Base-by-base conservation (phyloP, 1,140 invertebrate species). In the Olivierus martensii region DNA sequence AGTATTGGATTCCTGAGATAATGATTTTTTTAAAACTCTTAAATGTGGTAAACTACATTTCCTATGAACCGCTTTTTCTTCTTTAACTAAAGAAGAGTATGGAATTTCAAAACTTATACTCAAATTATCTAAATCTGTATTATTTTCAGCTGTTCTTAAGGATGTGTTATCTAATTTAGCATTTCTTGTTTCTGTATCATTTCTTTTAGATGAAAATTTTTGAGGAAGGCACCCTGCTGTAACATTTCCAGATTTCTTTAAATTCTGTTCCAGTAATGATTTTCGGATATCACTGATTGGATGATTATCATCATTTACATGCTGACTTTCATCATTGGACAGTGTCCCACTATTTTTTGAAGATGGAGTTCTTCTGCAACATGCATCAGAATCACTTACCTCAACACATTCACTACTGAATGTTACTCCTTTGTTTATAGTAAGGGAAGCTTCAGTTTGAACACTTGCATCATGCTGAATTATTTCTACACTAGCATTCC, bases 101-200 rank as follows among this genome's bases (percentile, higher is more conserved):
- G 50, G 55, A 15, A 49, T 52, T 36, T 56, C 54, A 39, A 56
- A 56, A 44, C 51, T 56, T 19, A 56, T 56, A 34, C 54, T 56
- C 49, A 56, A 48, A 5, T 49, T 49, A 51, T 56, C 54, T 36
- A 56, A 28, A 28, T 56, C 54, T 19, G 49, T 47, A 22, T 48
- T 15, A 15, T 41, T 18, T 15, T 18, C 39, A n/a, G 39, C 12
- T 2, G 3, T n/a, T 15, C 17, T 18, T 2, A 41, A 15, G 12
- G 14, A 15, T 41, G 39, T 18, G 17, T 6, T 15, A 41, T 18
- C 17, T 18, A 18, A 2, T n/a, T 41, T 18, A 5, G 17, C 11
- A 18, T 41, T n/a, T 15, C 14, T 15, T 15, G 17, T 41, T n/a
- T n/a, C 39, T 15, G 39, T 6, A 18, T n/a, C 14, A 18, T 41